Percentiles rank a stretch among this genome's conserved stretches.
phyloP scores from a whole-genome alignment of 2,113 vertebrate genomes.

The Vireo altiloquus region DNA sequence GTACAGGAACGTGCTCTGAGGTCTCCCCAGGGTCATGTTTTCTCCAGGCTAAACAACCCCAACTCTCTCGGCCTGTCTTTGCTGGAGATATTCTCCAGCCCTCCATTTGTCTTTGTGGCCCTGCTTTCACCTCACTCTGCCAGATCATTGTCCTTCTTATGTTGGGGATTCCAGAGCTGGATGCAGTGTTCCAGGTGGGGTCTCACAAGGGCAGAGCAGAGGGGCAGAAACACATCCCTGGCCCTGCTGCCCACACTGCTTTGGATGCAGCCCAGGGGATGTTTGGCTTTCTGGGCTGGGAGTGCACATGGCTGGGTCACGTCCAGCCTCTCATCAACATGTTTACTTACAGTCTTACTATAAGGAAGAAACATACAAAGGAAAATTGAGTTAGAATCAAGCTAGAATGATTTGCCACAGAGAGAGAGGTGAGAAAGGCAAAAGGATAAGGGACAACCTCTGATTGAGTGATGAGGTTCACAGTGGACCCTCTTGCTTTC shows the following conservation, averaged over 20 bases:
- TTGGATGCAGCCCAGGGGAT: background rate
- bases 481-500: background rate
- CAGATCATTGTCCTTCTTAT: background rate
- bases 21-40: background rate
- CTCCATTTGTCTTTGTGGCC: background rate
- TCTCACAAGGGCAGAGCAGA: background rate
- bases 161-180: accelerated
- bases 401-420: background rate
- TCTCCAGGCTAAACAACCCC: background rate
- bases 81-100: background rate
- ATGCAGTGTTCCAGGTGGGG: accelerated
- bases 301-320: accelerated
- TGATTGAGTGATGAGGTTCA: background rate
- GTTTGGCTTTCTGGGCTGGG: accelerated
- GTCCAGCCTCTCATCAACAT: background rate
- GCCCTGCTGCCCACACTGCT: background rate
- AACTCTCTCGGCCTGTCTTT: background rate
- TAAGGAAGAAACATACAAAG: background rate
- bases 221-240: background rate
- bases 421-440: background rate
- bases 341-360: too few species aligned
- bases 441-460: background rate
- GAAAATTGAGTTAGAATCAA: background rate
- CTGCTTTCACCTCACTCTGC: background rate
- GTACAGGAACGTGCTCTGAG: background rate